These are phyloP conservation scores for Tetraodon nigroviridis DNA, from an alignment of 2,113 vertebrate genomes.

Conservation along the genomic window DNA sequence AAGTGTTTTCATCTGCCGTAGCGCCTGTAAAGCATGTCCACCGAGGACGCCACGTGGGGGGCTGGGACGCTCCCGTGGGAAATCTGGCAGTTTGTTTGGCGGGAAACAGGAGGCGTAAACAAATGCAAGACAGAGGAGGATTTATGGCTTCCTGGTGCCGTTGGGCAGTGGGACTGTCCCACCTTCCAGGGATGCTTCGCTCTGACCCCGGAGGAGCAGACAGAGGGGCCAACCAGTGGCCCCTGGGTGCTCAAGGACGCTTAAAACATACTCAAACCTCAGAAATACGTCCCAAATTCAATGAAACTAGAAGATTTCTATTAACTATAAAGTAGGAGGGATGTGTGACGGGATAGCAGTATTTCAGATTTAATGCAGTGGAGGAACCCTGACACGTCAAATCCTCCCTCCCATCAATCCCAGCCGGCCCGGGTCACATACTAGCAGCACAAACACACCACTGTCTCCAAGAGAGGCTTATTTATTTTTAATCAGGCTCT, in stretches of 20 bases:
- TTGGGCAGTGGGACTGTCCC: conserved; percentile 56
- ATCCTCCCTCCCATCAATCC: background rate
- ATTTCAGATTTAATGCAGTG: conserved; percentile 15
- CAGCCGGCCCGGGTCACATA: conserved; percentile 5
- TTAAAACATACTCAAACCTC: conserved; percentile 43
- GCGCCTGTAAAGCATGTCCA: conserved; percentile 54
- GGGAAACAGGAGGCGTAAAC: conserved; percentile 71
- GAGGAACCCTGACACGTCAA: conserved; percentile 9
- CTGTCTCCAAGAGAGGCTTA: background rate
- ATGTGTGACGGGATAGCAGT: conserved; percentile 13
- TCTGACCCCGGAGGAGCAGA: conserved; percentile 48
- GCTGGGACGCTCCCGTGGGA: conserved; percentile 58
- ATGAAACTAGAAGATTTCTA: conserved; percentile 13
- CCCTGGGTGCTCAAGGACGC: conserved; percentile 17
- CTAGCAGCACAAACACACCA: conserved; percentile 8
- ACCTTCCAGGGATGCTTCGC: conserved; percentile 57
- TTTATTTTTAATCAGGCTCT: background rate
- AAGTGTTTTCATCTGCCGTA: conserved; percentile 57
- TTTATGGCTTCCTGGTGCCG: conserved; percentile 64
- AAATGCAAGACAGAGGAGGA: conserved; percentile 56
- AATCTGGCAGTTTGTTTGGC: conserved; percentile 74
- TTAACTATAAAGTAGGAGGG: conserved; percentile 19
- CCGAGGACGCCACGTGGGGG: conserved; percentile 38
- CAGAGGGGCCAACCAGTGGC: conserved; percentile 21
- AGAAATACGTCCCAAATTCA: conserved; percentile 12